These are phyloP conservation scores for Acrobasis repandana DNA, from an alignment of 2,888 invertebrate species.

Conservation along the genomic window DNA sequence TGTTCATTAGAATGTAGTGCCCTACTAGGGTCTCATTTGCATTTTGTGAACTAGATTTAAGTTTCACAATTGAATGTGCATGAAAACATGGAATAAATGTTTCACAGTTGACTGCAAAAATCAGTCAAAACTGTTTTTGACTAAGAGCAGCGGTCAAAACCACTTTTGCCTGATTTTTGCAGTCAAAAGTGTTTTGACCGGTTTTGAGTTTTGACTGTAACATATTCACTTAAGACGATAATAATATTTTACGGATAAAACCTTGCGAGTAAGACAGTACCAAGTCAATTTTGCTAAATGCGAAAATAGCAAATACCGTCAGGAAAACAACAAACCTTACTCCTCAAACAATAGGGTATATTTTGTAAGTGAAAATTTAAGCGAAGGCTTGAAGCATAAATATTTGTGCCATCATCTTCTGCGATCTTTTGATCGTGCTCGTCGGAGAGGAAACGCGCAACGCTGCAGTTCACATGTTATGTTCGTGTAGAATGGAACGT, in stretches of 20 bases:
- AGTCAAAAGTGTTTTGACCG: too few relatives aligned
- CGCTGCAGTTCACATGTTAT: conserved; percentile 46
- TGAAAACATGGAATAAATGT: too few relatives aligned
- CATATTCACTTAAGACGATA: not conserved
- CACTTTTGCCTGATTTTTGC: too few relatives aligned
- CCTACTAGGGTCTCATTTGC: too few relatives aligned
- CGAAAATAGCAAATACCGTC: conserved; percentile 6
- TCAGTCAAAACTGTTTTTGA: too few relatives aligned
- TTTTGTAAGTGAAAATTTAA: conserved; percentile 9
- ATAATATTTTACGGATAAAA: not conserved
- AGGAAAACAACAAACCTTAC: not conserved
- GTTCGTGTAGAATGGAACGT: conserved; percentile 10
- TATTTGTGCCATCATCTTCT: conserved; percentile 49
- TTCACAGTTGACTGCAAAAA: too few relatives aligned
- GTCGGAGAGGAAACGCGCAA: conserved; percentile 47
- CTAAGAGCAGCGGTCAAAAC: too few relatives aligned
- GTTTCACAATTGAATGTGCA: too few relatives aligned
- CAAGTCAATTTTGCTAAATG: conserved; percentile 14
- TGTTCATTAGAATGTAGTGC: too few relatives aligned
- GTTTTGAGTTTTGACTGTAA: too few relatives aligned
- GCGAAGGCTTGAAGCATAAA: conserved; percentile 43
- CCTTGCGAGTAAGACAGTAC: conserved; percentile 10
- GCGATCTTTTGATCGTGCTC: conserved; percentile 47
- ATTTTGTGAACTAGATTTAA: too few relatives aligned
- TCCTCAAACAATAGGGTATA: not conserved